These are phyloP conservation scores for Nineta flava DNA, from an alignment of 2,888 invertebrate genomes.

Conservation along the genomic window DNA sequence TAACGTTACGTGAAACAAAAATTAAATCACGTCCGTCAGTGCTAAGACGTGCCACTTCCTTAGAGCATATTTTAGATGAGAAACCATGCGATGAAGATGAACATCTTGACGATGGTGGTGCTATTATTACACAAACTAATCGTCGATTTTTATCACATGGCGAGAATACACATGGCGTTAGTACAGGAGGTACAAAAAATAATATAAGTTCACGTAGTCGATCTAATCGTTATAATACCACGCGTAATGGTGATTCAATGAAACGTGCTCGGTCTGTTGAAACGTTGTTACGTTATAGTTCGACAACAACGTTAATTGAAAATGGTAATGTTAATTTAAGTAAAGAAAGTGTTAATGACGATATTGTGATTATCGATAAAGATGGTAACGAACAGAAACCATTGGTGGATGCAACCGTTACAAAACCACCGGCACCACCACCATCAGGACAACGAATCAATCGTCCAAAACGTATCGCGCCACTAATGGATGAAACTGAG, in stretches of 20 bases:
- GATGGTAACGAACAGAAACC: constrained; percentile 18
- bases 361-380: constrained; percentile 28
- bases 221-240: background rate
- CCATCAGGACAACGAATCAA: constrained; percentile 22
- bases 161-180: background rate
- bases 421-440: background rate
- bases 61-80: constrained; percentile 71
- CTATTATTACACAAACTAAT: constrained; percentile 2
- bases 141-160: background rate
- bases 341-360: constrained; percentile 31
- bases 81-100: constrained; percentile 26
- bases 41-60: constrained; percentile 61
- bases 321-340: constrained; percentile 16
- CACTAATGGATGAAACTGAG: constrained; percentile 54
- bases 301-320: constrained; percentile 9
- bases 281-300: constrained; percentile 53
- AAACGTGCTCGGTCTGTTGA: constrained; percentile 80
- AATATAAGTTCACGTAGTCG: background rate
- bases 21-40: constrained; percentile 48
- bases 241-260: constrained; percentile 43
- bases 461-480: constrained; percentile 43
- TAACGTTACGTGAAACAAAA: constrained; percentile 62
- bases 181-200: background rate
- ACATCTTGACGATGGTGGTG: constrained; percentile 12
- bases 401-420: too few relatives aligned